Conservation (phyloP, 2,113 vertebrate genomes). For the Brachyhypopomus occidentalis region DNA sequence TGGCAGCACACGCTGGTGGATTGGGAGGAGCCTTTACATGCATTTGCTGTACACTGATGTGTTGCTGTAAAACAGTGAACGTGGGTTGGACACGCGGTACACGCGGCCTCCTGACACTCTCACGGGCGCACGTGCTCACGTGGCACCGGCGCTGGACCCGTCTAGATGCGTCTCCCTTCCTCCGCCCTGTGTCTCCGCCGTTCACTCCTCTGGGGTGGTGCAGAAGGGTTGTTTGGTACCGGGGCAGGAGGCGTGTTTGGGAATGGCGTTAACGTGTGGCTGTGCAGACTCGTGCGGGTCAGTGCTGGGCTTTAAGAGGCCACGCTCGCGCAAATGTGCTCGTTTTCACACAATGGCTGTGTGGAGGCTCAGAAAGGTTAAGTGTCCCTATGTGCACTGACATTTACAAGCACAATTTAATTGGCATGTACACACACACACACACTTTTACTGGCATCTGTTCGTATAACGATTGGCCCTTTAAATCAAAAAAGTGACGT, state of each 20-base stretch:
- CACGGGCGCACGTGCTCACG: too few species aligned
- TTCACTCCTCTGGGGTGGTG: too few species aligned
- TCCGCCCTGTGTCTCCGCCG: too few species aligned
- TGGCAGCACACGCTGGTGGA: too few species aligned
- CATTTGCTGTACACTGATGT: too few species aligned
- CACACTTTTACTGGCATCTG: conserved; percentile 19
- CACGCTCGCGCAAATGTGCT: conserved; percentile 26
- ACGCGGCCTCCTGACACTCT: too few species aligned
- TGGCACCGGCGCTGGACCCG: not conserved
- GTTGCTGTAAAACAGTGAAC: too few species aligned
- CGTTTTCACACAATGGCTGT: conserved; percentile 1
- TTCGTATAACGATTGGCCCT: conserved; percentile 10
- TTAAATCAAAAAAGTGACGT: conserved; percentile 1
- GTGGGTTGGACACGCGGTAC: too few species aligned
- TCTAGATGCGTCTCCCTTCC: not conserved
- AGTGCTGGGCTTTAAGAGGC: not conserved
- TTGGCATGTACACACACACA: conserved; percentile 24
- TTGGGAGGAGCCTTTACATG: too few species aligned
- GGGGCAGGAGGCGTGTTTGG: too few species aligned
- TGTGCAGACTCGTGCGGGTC: conserved; percentile 1
- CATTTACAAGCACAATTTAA: conserved; percentile 47
- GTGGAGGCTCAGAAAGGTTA: conserved; percentile 27
- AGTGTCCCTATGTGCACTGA: conserved; percentile 42
- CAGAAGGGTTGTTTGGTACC: too few species aligned
- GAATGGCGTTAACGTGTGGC: too few species aligned